phyloP scores from a whole-genome alignment of 2,113 vertebrate species.

The Anseranas semipalmata region DNA sequence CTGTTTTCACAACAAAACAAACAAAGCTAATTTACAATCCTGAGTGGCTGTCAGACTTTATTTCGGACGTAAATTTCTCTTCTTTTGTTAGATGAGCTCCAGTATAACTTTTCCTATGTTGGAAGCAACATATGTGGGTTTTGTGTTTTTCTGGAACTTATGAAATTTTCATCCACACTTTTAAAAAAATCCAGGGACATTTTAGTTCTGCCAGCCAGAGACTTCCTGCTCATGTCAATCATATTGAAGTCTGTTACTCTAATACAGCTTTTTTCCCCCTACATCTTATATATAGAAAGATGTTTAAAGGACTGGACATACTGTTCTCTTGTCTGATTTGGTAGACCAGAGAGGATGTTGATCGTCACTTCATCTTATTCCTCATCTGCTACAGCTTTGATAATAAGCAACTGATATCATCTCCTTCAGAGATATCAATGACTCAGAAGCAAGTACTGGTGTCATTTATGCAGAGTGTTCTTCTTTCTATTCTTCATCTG shows the following conservation, averaged over 20 bases:
- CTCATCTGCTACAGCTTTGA: neutral
- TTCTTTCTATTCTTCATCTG: neutral
- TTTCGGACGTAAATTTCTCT: conserved; percentile 20
- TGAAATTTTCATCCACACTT: neutral
- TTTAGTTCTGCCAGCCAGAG: neutral
- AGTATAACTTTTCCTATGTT: neutral
- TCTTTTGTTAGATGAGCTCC: conserved; percentile 1
- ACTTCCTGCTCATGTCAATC: neutral
- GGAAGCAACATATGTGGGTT: fast-evolving
- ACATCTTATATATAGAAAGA: neutral
- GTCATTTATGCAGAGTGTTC: neutral
- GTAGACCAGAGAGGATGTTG: neutral
- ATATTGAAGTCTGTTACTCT: neutral
- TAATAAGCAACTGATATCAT: neutral
- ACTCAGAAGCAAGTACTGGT: neutral
- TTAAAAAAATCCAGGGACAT: neutral
- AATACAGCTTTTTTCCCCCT: neutral
- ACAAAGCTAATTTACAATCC: neutral
- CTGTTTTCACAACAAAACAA: conserved; percentile 2
- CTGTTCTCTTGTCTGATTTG: neutral
- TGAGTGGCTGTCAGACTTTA: conserved; percentile 27
- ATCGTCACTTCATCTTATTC: neutral
- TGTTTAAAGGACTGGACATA: neutral
- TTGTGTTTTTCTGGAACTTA: neutral
- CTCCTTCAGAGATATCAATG: neutral